These are phyloP conservation scores for Cephus pulcher DNA, from an alignment of 2,888 invertebrate species.

Conservation along the genomic window DNA sequence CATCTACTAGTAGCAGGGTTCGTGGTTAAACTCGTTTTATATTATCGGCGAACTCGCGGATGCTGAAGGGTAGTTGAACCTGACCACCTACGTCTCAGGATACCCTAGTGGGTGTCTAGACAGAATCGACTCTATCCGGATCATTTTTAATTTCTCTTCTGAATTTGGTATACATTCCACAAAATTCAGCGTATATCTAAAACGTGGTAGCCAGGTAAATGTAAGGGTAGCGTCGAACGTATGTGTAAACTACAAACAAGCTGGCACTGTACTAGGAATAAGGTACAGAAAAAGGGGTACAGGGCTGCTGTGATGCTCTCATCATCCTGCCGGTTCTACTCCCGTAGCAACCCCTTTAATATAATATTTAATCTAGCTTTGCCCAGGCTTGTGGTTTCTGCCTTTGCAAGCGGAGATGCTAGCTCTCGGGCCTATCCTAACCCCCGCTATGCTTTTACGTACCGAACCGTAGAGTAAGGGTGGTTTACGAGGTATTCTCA, in stretches of 20 bases:
- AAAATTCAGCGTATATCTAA: background rate
- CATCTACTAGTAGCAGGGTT: background rate
- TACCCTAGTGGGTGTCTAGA: background rate
- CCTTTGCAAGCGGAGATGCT: conserved; percentile 49
- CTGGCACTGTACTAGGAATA: conserved; percentile 8
- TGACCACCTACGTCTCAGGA: background rate
- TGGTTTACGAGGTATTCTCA: background rate
- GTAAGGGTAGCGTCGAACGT: background rate
- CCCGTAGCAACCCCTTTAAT: conserved; percentile 65
- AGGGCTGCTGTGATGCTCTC: conserved; percentile 7
- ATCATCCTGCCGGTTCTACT: conserved; percentile 48
- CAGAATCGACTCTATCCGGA: background rate
- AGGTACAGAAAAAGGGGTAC: background rate
- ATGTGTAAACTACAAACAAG: conserved; percentile 19
- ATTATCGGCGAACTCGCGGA: background rate
- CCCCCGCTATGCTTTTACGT: conserved; percentile 7
- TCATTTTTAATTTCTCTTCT: background rate
- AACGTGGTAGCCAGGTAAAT: background rate
- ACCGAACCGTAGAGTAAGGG: background rate
- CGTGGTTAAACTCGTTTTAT: background rate
- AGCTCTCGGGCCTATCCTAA: conserved; percentile 25
- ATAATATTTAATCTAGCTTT: conserved; percentile 68
- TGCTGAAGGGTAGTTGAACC: background rate
- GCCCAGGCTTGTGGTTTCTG: conserved; percentile 66
- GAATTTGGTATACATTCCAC: background rate